Evolutionary conservation across 2,888 invertebrate genomes (phyloP).

Genomic region (Dorcus hopei): DNA sequence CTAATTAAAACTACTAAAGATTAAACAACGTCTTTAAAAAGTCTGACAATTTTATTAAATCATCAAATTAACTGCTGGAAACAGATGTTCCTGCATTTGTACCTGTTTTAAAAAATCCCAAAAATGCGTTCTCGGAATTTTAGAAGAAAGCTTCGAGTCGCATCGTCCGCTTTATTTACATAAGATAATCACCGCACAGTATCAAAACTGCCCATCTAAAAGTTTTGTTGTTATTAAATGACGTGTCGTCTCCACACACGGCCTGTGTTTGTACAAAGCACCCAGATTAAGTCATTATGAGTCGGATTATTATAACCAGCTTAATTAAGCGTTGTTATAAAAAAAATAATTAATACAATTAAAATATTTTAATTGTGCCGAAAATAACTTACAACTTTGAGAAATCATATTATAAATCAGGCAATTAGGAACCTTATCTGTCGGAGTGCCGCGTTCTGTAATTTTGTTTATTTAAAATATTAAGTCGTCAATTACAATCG

Average conservation of each 20-base stretch:
- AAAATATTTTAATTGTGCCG: constrained; percentile 6
- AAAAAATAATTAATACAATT: constrained; percentile 8
- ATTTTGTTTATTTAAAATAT: too few species aligned
- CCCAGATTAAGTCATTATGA: constrained; percentile 2
- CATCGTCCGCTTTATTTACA: constrained; percentile 31
- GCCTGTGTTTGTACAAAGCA: constrained; percentile 9
- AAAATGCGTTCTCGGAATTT: constrained; percentile 42
- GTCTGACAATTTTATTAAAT: constrained; percentile 38
- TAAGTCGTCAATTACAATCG: too few species aligned
- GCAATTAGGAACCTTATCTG: too few species aligned
- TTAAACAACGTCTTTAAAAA: constrained; percentile 20
- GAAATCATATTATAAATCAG: too few species aligned
- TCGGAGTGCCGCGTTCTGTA: too few species aligned
- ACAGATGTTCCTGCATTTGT: constrained; percentile 41
- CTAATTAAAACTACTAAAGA: constrained; percentile 21
- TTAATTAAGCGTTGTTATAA: constrained; percentile 6
- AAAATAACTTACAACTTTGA: not conserved
- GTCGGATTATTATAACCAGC: constrained; percentile 2
- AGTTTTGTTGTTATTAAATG: constrained; percentile 34
- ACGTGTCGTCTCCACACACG: constrained; percentile 30
- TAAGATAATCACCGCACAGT: constrained; percentile 29
- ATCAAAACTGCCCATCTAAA: constrained; percentile 34
- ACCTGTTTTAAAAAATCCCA: constrained; percentile 43
- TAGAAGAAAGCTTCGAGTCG: constrained; percentile 33
- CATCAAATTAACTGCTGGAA: constrained; percentile 32